A percentile compares a stretch with the other conserved stretches of the same genome.
phyloP scores from a whole-genome alignment of 2,113 vertebrate genomes.

The Platysternon megacephalum region DNA sequence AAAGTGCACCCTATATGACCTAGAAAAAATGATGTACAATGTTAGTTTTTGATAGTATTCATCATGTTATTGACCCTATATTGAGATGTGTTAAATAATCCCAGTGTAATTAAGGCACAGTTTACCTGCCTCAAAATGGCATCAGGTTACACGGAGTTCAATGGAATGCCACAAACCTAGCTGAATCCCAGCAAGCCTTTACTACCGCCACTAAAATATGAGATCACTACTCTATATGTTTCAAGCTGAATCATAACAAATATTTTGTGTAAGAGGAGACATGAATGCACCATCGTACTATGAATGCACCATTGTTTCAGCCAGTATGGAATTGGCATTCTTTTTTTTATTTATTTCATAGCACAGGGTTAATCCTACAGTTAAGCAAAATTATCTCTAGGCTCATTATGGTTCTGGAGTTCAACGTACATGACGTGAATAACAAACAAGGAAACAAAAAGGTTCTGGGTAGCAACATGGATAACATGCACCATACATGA shows the following conservation, averaged over 20 bases:
- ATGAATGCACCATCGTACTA: neutral
- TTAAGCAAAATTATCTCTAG: constrained; percentile 65
- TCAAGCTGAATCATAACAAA: constrained; percentile 39
- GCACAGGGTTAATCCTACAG: constrained; percentile 45
- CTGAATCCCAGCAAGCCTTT: neutral
- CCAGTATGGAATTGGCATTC: neutral
- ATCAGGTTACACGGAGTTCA: neutral
- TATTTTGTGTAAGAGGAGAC: constrained; percentile 13
- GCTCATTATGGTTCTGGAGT: constrained; percentile 59
- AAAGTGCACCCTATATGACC: constrained; percentile 17
- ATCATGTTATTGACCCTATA: constrained; percentile 15
- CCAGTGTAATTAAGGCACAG: constrained; percentile 36
- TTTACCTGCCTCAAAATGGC: neutral
- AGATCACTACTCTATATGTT: constrained; percentile 24
- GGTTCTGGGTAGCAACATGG: constrained; percentile 12
- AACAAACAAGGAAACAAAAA: constrained; percentile 43
- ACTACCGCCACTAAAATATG: constrained; percentile 22
- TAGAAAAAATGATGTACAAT: neutral
- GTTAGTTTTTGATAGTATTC: neutral
- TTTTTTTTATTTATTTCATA: constrained; percentile 19
- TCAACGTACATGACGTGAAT: constrained; percentile 55
- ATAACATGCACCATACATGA: constrained; percentile 8
- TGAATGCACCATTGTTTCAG: constrained; percentile 1
- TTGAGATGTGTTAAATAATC: constrained; percentile 32
- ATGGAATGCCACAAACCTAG: neutral